These are phyloP conservation scores for Melipona beecheii DNA, from an alignment of 2,888 invertebrate genomes.

Conservation along the genomic window DNA sequence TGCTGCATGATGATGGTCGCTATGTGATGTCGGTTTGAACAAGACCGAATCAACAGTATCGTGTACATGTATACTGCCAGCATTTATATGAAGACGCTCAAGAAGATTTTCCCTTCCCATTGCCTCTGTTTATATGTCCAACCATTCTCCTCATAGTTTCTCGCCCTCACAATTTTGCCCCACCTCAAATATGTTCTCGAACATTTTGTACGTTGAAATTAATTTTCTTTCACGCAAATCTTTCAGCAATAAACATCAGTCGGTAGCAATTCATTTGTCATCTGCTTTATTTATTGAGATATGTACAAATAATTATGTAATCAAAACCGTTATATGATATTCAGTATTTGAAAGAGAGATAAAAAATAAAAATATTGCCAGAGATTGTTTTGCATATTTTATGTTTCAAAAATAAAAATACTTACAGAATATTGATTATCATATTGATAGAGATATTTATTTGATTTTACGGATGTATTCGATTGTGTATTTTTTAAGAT, in stretches of 20 bases:
- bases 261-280: conserved; percentile 29
- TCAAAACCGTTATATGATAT: background rate
- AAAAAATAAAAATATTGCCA: background rate
- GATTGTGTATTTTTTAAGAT: no score
- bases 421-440: no score
- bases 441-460: no score
- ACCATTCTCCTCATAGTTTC: conserved; percentile 62
- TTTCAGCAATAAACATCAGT: background rate
- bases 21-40: conserved; percentile 75
- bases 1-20: conserved; percentile 77
- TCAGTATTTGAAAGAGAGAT: background rate
- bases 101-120: conserved; percentile 79
- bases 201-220: conserved; percentile 21
- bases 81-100: conserved; percentile 81
- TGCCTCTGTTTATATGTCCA: conserved; percentile 71
- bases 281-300: background rate
- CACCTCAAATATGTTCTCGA: conserved; percentile 52
- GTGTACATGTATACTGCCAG: conserved; percentile 72
- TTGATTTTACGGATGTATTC: no score
- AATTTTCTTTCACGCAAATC: conserved; percentile 8
- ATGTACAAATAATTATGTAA: background rate
- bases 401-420: no score
- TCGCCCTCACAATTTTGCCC: conserved; percentile 66
- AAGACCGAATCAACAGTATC: conserved; percentile 79
- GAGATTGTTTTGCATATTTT: no score